Evolutionary conservation across 2,888 invertebrate species (phyloP).

Genomic region (Nomada flava): DNA sequence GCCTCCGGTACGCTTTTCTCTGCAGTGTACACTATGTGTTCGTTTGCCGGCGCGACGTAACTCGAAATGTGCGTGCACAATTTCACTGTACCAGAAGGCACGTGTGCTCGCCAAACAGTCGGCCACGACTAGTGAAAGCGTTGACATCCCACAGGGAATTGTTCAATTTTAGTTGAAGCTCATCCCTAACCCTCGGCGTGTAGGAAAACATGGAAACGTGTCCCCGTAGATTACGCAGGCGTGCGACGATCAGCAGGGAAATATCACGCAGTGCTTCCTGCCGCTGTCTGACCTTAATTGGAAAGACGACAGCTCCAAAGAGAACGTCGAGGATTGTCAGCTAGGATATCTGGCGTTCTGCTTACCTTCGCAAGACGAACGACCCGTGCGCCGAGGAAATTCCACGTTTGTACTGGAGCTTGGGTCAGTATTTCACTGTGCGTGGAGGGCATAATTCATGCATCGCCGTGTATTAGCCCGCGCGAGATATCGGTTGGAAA

Average conservation of each 20-base stretch:
- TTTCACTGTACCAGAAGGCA: conserved; percentile 15
- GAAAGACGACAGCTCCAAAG: conserved; percentile 59
- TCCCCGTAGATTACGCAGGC: conserved; percentile 63
- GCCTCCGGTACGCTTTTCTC: conserved; percentile 48
- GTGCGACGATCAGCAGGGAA: conserved; percentile 55
- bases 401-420: background rate
- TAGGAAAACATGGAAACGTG: conserved; percentile 54
- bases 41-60: conserved; percentile 35
- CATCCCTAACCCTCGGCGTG: conserved; percentile 47
- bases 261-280: conserved; percentile 48
- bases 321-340: conserved; percentile 48
- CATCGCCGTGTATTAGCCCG: background rate
- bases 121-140: conserved; percentile 39
- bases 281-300: conserved; percentile 61
- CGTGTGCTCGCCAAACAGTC: conserved; percentile 29
- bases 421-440: background rate
- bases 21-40: conserved; percentile 24
- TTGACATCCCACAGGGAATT: conserved; percentile 74
- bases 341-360: conserved; percentile 11
- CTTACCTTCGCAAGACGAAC: conserved; percentile 9
- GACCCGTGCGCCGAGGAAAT: conserved; percentile 17
- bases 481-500: background rate
- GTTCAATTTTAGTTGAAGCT: conserved; percentile 79
- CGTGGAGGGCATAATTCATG: background rate
- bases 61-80: conserved; percentile 24